phyloP scores from a whole-genome alignment of 2,888 invertebrate species.

The Orchesella flavescens region DNA sequence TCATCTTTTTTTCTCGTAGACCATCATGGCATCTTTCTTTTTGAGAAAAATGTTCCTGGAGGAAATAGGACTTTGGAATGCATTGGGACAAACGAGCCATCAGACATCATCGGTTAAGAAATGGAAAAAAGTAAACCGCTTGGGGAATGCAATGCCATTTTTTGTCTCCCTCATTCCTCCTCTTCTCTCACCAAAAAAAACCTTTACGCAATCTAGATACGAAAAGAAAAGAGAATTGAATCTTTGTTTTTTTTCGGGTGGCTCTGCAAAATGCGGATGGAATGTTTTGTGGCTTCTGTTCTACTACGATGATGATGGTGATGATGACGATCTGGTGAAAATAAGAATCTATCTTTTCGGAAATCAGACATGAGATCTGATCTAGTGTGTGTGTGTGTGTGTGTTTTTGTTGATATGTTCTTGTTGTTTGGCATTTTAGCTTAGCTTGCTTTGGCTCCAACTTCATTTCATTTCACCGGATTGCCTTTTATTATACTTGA shows the following conservation, averaged over 20 bases:
- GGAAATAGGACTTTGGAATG: constrained; percentile 20
- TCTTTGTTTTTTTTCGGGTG: background rate
- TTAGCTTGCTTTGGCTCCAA: background rate
- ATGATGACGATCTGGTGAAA: background rate
- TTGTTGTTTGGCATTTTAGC: background rate
- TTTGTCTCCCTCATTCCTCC: background rate
- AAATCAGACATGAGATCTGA: too few species aligned
- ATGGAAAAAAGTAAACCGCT: constrained; percentile 16
- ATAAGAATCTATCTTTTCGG: too few species aligned
- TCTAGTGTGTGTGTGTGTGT: too few species aligned
- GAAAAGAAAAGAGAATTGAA: constrained; percentile 9
- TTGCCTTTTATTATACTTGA: too few species aligned
- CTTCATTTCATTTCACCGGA: too few species aligned
- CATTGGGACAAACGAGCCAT: constrained; percentile 23
- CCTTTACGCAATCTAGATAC: constrained; percentile 4
- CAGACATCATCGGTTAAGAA: background rate
- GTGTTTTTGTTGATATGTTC: too few species aligned
- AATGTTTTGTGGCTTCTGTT: background rate
- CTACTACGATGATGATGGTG: background rate
- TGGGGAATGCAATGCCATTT: constrained; percentile 30
- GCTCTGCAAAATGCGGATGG: background rate
- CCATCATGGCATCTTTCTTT: background rate
- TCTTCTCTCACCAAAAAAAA: background rate
- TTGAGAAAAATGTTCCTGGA: background rate
- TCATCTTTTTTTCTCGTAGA: constrained; percentile 10